phyloP scores from a whole-genome alignment of 2,797 vertebrate genomes.

The Chelmon rostratus region DNA sequence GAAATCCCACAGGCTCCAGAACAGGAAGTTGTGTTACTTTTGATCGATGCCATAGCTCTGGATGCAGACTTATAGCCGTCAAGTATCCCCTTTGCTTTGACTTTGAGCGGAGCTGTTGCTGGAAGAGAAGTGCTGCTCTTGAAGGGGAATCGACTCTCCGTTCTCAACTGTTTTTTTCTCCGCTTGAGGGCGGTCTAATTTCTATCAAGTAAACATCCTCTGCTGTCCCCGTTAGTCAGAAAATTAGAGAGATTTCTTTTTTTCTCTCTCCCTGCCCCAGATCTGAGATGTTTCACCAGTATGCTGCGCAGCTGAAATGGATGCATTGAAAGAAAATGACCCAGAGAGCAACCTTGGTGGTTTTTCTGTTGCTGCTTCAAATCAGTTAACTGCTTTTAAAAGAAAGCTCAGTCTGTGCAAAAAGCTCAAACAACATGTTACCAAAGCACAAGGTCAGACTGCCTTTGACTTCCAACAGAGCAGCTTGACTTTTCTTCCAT shows the following conservation, averaged over 20 bases:
- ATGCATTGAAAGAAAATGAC: conserved; percentile 58
- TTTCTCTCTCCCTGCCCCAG: conserved; percentile 25
- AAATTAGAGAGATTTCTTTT: conserved; percentile 13
- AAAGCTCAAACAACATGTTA: conserved; percentile 42
- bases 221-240: conserved; percentile 22
- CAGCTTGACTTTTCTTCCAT: conserved; percentile 45
- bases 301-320: conserved; percentile 29
- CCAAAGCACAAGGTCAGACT: conserved; percentile 61
- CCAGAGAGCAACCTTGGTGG: conserved; percentile 41
- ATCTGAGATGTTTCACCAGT: conserved; percentile 37
- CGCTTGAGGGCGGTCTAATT: conserved; percentile 24
- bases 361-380: conserved; percentile 53
- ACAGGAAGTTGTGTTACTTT: conserved; percentile 35
- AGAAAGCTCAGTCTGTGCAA: conserved; percentile 36
- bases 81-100: conserved; percentile 23
- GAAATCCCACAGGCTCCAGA: conserved; percentile 35
- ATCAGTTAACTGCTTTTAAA: conserved; percentile 61
- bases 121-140: conserved; percentile 15
- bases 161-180: background rate
- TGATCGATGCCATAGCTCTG: background rate
- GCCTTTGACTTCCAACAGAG: conserved; percentile 56
- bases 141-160: conserved; percentile 9
- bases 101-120: conserved; percentile 18
- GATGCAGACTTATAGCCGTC: background rate
- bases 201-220: conserved; percentile 47